These are phyloP conservation scores for Oligia strigilis DNA, from an alignment of 2,888 invertebrate species.

Conservation along the genomic window DNA sequence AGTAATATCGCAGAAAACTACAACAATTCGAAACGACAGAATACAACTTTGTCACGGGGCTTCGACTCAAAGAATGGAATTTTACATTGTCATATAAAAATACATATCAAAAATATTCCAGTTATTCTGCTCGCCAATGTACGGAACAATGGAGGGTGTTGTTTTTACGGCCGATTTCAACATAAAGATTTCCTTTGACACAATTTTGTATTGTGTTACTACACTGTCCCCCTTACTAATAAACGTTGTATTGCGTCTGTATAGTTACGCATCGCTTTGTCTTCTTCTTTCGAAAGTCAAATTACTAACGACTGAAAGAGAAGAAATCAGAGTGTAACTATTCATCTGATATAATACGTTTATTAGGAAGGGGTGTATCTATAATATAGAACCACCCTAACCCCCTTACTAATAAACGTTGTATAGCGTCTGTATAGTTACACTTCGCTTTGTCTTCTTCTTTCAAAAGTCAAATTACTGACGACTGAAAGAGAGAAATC, in stretches of 20 bases:
- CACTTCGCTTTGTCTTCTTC: too few species aligned
- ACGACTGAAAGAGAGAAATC: too few species aligned
- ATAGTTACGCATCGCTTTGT: too few species aligned
- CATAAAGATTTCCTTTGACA: conserved; percentile 71
- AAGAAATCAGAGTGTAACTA: too few species aligned
- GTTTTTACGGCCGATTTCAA: conserved; percentile 70
- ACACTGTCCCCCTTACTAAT: neutral
- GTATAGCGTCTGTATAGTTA: too few species aligned
- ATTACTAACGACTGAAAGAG: too few species aligned
- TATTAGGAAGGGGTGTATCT: neutral
- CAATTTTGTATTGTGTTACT: conserved; percentile 67
- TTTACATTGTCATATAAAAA: conserved; percentile 60
- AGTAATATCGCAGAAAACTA: conserved; percentile 42
- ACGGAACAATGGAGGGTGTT: conserved; percentile 55
- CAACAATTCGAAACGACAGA: conserved; percentile 53
- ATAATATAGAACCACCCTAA: conserved; percentile 17
- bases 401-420: too few species aligned
- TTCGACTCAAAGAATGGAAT: conserved; percentile 62
- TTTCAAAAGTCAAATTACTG: too few species aligned
- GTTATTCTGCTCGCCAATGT: conserved; percentile 66
- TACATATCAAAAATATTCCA: conserved; percentile 68
- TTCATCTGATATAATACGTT: too few species aligned
- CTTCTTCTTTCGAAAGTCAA: too few species aligned
- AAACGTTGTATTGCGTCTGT: too few species aligned
- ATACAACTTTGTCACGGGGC: conserved; percentile 42